Evolutionary conservation across 2,888 invertebrate genomes (phyloP), one percentile per base, ranked within the genome.

Genomic region (Drosophila cyrtoloma): DNA sequence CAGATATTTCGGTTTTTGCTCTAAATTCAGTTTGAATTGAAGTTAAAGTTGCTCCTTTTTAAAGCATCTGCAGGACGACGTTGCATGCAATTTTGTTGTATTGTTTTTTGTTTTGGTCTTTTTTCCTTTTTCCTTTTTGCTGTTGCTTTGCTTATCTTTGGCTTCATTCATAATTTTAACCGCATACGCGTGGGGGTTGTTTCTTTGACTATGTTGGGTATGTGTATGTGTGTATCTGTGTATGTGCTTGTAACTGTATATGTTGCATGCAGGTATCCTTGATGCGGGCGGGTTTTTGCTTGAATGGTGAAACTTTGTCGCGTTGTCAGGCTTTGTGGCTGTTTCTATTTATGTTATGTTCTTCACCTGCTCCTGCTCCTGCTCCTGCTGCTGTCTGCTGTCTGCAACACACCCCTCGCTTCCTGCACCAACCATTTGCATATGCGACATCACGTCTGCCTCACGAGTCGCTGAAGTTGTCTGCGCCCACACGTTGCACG

Each of bases 151-250:
- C 83, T 73, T 84, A 83, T 87, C 87, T 82, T 79, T 80, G 80
- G 84, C 88, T 85, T 89, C 89, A 89, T 87, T 87, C 89, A 87
- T 87, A 89, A 87, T 80, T 86, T 83, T 67, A 83, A 80, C 63
- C 74, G 75, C 88, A 82, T 72, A 73, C 69, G 76, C 69, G 75
- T 74, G 71, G 32, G 79, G 83, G 78, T 76, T 81, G 77, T 61
- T 47, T 79, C 51, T 64, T 70, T 63, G 60, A 57, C 74, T 63
- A 60, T 74, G 44, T 47, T 47, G 44, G 14, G 1, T 22, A 14
- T n/a, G 73, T 71, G 59, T 74, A 69, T 69, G 61, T 59, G 19
- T 60, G 47, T 53, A 2, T 60, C 33, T 53, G 56, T 42, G 44
- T 61, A 42, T 35, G 30, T 58, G 35, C 5, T 0, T 35, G 51